Conservation (phyloP, 23 tunicate genomes). For the Clavelina lepadiformis region DNA sequence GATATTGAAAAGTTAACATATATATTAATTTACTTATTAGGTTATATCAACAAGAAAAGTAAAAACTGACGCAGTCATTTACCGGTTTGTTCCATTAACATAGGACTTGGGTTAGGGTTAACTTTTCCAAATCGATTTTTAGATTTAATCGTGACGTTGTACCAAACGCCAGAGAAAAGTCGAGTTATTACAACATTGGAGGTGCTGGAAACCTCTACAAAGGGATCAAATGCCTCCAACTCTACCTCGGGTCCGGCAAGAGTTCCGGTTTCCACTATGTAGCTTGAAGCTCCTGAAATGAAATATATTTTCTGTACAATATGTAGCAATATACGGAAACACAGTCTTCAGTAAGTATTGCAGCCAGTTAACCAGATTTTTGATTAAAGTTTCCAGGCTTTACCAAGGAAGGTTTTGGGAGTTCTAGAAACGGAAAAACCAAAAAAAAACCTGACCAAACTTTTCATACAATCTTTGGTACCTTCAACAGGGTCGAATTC, state of each 20-base stretch:
- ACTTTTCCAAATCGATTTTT: slow-evolving; percentile 11
- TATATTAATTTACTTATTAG: background rate
- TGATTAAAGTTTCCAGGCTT: too few species aligned
- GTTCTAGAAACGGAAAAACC: too few species aligned
- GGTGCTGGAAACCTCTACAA: too few species aligned
- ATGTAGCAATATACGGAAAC: too few species aligned
- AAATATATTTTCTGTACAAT: too few species aligned
- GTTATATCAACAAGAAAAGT: background rate
- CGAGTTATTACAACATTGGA: background rate
- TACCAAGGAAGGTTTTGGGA: too few species aligned
- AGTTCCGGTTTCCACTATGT: slow-evolving; percentile 5
- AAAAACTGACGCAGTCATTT: background rate
- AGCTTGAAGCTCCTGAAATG: slow-evolving; percentile 17
- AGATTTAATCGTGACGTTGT: slow-evolving; percentile 18
- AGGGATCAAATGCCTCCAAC: too few species aligned
- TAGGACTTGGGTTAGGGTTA: slow-evolving; percentile 17
- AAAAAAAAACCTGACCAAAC: too few species aligned
- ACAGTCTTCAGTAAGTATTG: too few species aligned
- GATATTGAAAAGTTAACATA: too few species aligned
- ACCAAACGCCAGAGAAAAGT: slow-evolving; percentile 14
- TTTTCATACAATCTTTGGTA: too few species aligned
- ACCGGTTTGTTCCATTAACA: slow-evolving; percentile 39
- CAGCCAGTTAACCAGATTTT: too few species aligned
- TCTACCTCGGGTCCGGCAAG: background rate
- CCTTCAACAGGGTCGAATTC: slow-evolving; percentile 28